A percentile compares a stretch with the other conserved stretches of the same genome.
These are phyloP conservation scores for Eurypyga helias DNA, from an alignment of 2,113 vertebrate genomes.

Conservation along the genomic window DNA sequence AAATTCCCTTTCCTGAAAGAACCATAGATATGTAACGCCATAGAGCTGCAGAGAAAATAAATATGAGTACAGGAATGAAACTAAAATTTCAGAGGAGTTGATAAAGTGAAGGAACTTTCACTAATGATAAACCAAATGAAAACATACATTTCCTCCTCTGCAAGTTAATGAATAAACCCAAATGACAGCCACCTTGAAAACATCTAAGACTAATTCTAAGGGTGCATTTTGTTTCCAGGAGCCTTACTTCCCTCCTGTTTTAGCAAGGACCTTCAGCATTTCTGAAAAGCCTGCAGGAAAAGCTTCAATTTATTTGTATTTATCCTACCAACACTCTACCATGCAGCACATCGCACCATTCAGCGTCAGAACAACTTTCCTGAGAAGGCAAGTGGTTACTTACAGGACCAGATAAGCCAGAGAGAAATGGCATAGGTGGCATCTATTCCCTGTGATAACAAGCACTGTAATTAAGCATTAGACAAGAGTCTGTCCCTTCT, in stretches of 20 bases:
- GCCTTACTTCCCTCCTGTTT: slow-evolving; percentile 42
- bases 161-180: not conserved
- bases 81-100: not conserved
- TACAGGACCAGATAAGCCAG: not conserved
- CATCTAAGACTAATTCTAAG: slow-evolving; percentile 25
- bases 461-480: not conserved
- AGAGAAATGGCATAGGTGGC: not conserved
- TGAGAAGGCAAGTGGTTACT: not conserved
- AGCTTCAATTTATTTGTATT: not conserved
- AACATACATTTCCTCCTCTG: not conserved
- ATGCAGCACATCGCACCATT: not conserved
- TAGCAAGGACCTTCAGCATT: slow-evolving; percentile 31
- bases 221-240: slow-evolving; percentile 49
- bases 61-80: not conserved
- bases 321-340: not conserved
- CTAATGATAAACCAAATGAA: not conserved
- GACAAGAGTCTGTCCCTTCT: not conserved
- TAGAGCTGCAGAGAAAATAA: not conserved
- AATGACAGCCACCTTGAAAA: slow-evolving; percentile 46
- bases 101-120: not conserved
- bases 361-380: not conserved
- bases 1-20: not conserved
- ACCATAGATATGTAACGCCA: not conserved
- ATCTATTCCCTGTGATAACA: not conserved
- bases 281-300: slow-evolving; percentile 35